Percentiles rank a stretch among this genome's conserved stretches.
Conservation (phyloP, 2,113 vertebrate genomes). For the Lonchura striata region DNA sequence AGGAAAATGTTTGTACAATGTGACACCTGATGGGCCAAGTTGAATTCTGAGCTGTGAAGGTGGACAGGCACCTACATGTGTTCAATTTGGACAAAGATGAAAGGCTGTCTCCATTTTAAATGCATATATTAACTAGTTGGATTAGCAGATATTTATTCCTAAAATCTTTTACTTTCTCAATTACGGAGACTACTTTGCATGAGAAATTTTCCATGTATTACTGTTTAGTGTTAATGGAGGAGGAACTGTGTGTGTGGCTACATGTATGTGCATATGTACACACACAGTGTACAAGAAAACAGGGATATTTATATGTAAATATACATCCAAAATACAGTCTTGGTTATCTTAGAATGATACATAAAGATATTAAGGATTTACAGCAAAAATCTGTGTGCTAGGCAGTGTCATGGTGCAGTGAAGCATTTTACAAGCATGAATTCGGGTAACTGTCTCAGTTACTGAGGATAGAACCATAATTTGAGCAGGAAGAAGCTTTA, state of each 20-base stretch:
- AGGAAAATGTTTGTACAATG: neutral
- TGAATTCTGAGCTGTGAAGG: neutral
- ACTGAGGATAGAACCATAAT: neutral
- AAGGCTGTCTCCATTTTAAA: neutral
- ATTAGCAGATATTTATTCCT: neutral
- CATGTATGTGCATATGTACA: neutral
- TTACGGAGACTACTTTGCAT: neutral
- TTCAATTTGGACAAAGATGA: neutral
- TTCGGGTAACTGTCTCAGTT: neutral
- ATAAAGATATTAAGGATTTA: neutral
- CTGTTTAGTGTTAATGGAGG: neutral
- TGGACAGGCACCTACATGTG: neutral
- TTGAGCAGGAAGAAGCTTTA: neutral
- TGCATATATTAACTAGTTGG: neutral
- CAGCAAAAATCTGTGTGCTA: neutral
- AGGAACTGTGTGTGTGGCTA: neutral
- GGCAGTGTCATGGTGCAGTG: neutral
- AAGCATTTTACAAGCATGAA: neutral
- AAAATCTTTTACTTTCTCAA: neutral
- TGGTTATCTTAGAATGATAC: neutral
- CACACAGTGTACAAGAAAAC: neutral
- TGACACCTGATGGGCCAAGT: neutral
- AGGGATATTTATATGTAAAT: neutral
- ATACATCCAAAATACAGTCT: neutral
- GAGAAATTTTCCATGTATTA: neutral